phyloP scores from a whole-genome alignment of 1,140 invertebrate genomes.

The Meloidogyne hapla region DNA sequence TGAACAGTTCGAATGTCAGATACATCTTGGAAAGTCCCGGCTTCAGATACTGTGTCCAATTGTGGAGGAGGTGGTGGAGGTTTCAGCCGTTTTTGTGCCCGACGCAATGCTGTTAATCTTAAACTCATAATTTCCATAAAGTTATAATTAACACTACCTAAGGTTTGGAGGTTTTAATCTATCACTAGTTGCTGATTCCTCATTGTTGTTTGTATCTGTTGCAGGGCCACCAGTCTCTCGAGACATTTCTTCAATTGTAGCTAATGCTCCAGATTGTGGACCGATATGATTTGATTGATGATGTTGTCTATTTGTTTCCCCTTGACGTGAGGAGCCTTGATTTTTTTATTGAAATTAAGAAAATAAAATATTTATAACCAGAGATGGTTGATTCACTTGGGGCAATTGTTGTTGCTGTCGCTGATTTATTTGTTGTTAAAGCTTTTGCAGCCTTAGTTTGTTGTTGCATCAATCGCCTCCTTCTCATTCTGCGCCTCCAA shows the following conservation, averaged over 20 bases:
- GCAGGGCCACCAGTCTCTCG: slow-evolving; percentile 11
- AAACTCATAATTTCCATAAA: neutral
- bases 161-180: neutral
- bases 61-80: slow-evolving; percentile 14
- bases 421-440: slow-evolving; percentile 21
- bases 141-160: neutral
- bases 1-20: slow-evolving; percentile 62
- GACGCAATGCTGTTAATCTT: slow-evolving; percentile 30
- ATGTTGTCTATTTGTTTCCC: neutral
- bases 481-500: neutral
- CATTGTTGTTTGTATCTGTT: slow-evolving; percentile 40
- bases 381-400: slow-evolving; percentile 17
- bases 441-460: neutral
- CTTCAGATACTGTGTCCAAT: slow-evolving; percentile 58
- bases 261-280: slow-evolving; percentile 5
- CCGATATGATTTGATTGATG: slow-evolving; percentile 20
- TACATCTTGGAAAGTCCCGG: slow-evolving; percentile 63
- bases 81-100: slow-evolving; percentile 33
- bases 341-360: neutral
- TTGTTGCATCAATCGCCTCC: slow-evolving; percentile 13
- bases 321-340: neutral
- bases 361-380: neutral
- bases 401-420: slow-evolving; percentile 22
- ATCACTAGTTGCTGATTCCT: slow-evolving; percentile 31
- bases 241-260: slow-evolving; percentile 27